Base-by-base conservation (phyloP, 2,113 vertebrate genomes). In the Abramis brama region DNA sequence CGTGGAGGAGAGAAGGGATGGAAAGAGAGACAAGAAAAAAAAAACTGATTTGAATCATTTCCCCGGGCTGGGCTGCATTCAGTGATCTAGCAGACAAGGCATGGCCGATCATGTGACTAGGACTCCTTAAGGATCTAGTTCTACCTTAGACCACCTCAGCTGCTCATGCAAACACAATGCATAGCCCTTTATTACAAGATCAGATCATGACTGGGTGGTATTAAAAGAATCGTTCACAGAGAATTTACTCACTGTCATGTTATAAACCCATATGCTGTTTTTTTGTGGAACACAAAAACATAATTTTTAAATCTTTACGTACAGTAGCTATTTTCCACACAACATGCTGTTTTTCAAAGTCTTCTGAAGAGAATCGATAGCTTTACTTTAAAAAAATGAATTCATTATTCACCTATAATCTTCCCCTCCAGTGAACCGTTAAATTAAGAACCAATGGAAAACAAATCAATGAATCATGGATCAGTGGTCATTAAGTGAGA, bases 181-280 rank as follows among this genome's bases (percentile, higher is more conserved):
- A 90, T 94, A 95, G 95, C 95, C 95, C 95, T 95, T 95, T 89
- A 90, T 91, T 87, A 93, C 87, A 88, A 92, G 91, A 92, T 93
- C 90, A 91, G 91, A 93, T 92, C 93, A 93, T 88, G 91, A 19
- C 2, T 36, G 27, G 66, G 21, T 7, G 21, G 19, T n/a, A 30
- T 73, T 39, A n/a, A 73, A 59, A 33, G 19, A 33, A 50, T 19
- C 13, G 15, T 68, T 43, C 6, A 80, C 9, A 9, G 4, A 52
- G 25, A 70, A 52, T 70, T 70, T 70, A 33, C 43, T 52, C 25
- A 33, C 7, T 5, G 17, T 68, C 45, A 70, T 33, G 27, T 70
- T n/a, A 47, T 19, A 55, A 33, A 50, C 27, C 27, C 33, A 52
- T 27, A 17, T 64, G 36, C 33, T 17, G 55, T 77, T 30, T 66